These are phyloP conservation scores for Pogonomyrmex barbatus DNA, from an alignment of 1,140 invertebrate genomes.

Conservation along the genomic window DNA sequence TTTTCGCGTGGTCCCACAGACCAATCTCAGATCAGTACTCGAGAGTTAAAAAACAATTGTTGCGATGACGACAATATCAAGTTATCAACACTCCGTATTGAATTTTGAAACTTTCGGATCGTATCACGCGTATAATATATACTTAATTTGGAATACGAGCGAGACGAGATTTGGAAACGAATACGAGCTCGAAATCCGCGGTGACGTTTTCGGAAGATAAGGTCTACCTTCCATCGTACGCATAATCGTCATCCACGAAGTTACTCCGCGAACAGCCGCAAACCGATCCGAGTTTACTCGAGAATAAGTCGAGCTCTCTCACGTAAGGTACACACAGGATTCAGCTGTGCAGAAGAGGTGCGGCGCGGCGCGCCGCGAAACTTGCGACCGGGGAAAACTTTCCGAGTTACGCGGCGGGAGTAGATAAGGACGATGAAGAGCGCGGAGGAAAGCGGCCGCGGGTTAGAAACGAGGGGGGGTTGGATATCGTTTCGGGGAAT, in stretches of 20 bases:
- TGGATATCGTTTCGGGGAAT: slow-evolving; percentile 32
- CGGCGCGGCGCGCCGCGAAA: slow-evolving; percentile 17
- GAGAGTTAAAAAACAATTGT: too few relatives aligned
- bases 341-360: slow-evolving; percentile 23
- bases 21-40: too few relatives aligned
- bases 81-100: too few relatives aligned
- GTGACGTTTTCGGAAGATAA: background rate
- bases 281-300: slow-evolving; percentile 48
- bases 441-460: background rate
- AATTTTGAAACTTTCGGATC: background rate
- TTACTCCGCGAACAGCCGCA: slow-evolving; percentile 22
- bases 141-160: background rate
- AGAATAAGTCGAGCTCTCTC: slow-evolving; percentile 35
- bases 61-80: too few relatives aligned
- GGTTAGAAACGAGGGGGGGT: slow-evolving; percentile 13
- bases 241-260: slow-evolving; percentile 47
- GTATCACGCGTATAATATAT: background rate
- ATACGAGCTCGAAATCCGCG: background rate
- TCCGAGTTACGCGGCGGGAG: slow-evolving; percentile 34
- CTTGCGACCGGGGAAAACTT: slow-evolving; percentile 59
- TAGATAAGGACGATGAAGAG: slow-evolving; percentile 50
- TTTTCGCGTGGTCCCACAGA: too few relatives aligned
- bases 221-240: slow-evolving; percentile 7
- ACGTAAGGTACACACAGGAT: slow-evolving; percentile 45
- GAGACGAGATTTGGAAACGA: background rate